These are phyloP conservation scores for Chloroceryle inda DNA, from an alignment of 2,797 vertebrate genomes.

Conservation along the genomic window DNA sequence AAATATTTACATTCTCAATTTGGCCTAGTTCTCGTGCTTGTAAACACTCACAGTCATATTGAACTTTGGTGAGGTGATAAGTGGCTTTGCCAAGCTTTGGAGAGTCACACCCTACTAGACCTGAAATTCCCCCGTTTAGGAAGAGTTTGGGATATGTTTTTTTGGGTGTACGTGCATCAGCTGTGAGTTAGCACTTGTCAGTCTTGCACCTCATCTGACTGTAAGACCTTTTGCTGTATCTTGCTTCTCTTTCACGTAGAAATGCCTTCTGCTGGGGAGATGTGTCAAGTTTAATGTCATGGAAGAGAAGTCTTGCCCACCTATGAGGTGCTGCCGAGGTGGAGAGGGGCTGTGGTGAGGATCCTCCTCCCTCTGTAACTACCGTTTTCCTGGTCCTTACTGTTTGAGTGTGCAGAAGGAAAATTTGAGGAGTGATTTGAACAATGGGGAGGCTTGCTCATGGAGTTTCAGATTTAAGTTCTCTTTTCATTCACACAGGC, in stretches of 20 bases:
- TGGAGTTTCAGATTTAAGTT: neutral
- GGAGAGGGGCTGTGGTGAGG: neutral
- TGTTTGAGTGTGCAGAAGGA: neutral
- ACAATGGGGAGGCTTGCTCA: neutral
- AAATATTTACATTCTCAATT: conserved; percentile 77
- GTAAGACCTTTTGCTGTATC: neutral
- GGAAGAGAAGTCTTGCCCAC: neutral
- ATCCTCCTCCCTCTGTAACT: neutral
- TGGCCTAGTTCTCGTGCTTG: conserved; percentile 51
- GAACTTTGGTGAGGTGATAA: conserved; percentile 62
- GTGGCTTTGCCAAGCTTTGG: conserved; percentile 36
- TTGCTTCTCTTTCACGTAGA: neutral
- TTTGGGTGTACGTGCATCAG: neutral
- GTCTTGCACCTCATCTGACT: neutral
- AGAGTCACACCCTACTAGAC: conserved; percentile 1
- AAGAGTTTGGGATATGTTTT: conserved; percentile 7
- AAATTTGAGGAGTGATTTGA: neutral
- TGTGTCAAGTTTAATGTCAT: neutral
- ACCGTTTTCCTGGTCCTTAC: neutral
- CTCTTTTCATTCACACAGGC: neutral
- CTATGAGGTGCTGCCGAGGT: neutral
- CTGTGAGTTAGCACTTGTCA: neutral
- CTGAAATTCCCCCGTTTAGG: conserved; percentile 1
- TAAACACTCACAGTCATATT: conserved; percentile 60
- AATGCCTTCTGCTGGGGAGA: neutral